Evolutionary conservation across 1,140 invertebrate species (phyloP).

Genomic region (Drosophila tani): DNA sequence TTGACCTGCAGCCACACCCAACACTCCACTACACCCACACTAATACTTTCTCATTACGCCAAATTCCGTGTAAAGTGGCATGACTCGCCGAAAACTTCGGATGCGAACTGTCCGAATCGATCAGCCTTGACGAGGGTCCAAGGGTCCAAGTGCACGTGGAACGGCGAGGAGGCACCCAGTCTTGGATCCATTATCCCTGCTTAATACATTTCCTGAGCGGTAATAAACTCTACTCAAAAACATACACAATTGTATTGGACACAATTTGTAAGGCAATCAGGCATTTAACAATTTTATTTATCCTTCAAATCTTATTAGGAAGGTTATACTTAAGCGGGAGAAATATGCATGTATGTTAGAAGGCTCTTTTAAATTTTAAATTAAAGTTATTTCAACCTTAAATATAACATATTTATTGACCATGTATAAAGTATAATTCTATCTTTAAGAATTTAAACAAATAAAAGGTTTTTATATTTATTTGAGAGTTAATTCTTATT

Average conservation of each 20-base stretch:
- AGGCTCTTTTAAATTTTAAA: not conserved
- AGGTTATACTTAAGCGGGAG: not conserved
- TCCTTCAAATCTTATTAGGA: not conserved
- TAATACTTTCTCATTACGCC: conserved; percentile 49
- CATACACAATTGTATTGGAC: conserved; percentile 6
- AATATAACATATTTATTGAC: not conserved
- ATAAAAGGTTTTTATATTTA: not conserved
- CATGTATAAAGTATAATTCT: not conserved
- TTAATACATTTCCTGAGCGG: conserved; percentile 4
- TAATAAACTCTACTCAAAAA: conserved; percentile 4
- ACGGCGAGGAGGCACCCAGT: conserved; percentile 3
- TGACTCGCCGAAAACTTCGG: conserved; percentile 42
- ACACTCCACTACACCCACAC: conserved; percentile 26
- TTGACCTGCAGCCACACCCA: conserved; percentile 30
- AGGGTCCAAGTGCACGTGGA: conserved; percentile 21
- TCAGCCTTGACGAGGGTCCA: conserved; percentile 49
- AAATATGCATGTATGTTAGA: not conserved
- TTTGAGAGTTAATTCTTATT: not conserved
- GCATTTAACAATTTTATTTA: conserved; percentile 1
- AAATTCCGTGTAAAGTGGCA: conserved; percentile 46
- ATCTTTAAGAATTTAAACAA: not conserved
- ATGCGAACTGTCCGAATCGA: conserved; percentile 53
- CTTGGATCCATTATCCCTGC: conserved; percentile 13
- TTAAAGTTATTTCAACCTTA: too few species aligned
- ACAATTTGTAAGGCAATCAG: conserved; percentile 2